Evolutionary conservation across 2,113 vertebrate species (phyloP), one percentile per base, ranked within the genome.

Genomic region (Myotis yumanensis): DNA sequence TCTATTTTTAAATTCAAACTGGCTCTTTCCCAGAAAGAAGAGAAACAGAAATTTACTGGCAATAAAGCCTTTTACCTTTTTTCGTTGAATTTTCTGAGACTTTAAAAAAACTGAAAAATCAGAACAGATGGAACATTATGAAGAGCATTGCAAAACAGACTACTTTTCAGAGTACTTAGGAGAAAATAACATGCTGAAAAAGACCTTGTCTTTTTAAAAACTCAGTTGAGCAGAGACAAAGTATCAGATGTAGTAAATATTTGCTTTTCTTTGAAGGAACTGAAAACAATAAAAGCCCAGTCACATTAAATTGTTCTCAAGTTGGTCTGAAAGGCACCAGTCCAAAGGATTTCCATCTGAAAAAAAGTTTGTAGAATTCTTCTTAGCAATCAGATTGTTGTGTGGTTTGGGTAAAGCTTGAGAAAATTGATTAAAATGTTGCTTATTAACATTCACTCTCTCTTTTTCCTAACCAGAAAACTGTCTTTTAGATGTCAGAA

Each of bases 221-320:
- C 94, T 96, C 54, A 90, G 20, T 95, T 97, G 76, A 77, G 87
- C 94, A 93, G 57, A 97, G 96, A 89, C 95, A 96, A 88, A 95
- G 48, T 96, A 97, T 97, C 83, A 95, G 90, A 97, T 93, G 59
- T 48, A 94, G 96, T 97, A 98, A 98, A 97, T 97, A 96, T 96
- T 97, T 98, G 89, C 95, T 95, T 97, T 97, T 92, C 71, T 97
- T 97, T 90, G 91, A 97, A 96, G 84, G 71, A 91, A 95, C 88
- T 86, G 37, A 93, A 93, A 97, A 97, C 81, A 97, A 93, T 93
- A 92, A 95, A 93, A 96, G 43, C 77, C 43, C 96, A 95, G 32
- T 95, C 76, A 96, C 64, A 75, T 59, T 62, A 80, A 96, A 85
- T 94, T 89, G 40, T 88, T 91, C 66, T 96, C 35, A 73, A 68